A percentile compares a stretch with the other conserved stretches of the same genome.
These are phyloP conservation scores for Hyalella azteca DNA, from an alignment of 2,888 invertebrate genomes.

Conservation along the genomic window DNA sequence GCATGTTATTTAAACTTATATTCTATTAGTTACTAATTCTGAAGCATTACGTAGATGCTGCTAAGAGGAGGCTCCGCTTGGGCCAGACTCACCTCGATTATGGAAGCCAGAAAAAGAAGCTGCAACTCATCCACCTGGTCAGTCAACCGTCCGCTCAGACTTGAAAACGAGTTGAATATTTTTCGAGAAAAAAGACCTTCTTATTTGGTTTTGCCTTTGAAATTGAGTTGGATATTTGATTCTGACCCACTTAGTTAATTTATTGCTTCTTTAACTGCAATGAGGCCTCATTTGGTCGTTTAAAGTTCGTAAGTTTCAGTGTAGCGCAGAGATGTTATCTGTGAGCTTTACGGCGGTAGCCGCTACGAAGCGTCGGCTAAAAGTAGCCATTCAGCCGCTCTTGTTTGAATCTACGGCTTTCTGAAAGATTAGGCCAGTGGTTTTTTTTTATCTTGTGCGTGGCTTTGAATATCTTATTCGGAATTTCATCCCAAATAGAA, in stretches of 20 bases:
- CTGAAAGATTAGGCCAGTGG: neutral
- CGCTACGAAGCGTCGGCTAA: neutral
- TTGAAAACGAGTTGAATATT: neutral
- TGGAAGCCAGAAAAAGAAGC: too few relatives aligned
- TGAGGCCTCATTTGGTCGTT: conserved; percentile 30
- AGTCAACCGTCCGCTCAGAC: neutral
- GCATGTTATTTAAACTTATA: too few relatives aligned
- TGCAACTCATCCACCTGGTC: too few relatives aligned
- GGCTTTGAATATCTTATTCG: neutral
- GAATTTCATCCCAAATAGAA: too few relatives aligned
- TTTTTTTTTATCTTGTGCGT: neutral
- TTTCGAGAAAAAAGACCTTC: neutral
- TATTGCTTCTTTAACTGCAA: conserved; percentile 23
- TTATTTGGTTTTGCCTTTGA: conserved; percentile 30
- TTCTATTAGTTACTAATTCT: too few relatives aligned
- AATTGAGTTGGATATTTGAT: conserved; percentile 23
- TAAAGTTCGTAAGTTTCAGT: conserved; percentile 9
- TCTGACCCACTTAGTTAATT: conserved; percentile 32
- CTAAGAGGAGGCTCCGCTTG: too few relatives aligned
- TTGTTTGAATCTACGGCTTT: neutral
- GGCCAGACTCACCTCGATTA: too few relatives aligned
- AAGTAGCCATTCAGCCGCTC: neutral
- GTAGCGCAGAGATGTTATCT: conserved; percentile 8
- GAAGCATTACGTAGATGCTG: too few relatives aligned
- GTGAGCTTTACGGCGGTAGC: neutral